Percentiles rank a stretch among this genome's conserved stretches.
Conservation (phyloP, 1,140 invertebrate species). For the Nasonia vitripennis region DNA sequence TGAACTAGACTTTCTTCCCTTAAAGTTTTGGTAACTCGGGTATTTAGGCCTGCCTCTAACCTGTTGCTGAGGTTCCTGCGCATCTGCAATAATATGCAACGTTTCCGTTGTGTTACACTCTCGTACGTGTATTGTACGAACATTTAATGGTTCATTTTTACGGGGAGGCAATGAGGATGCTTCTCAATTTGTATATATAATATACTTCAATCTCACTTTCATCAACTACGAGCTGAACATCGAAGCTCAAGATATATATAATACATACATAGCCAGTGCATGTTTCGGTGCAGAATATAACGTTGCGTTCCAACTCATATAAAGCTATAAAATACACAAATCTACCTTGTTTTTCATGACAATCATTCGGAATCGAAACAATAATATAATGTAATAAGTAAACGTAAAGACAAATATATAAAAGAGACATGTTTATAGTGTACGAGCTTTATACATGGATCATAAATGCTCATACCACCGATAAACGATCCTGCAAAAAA, state of each 20-base stretch:
- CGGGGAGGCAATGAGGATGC: slow-evolving; percentile 12
- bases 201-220: slow-evolving; percentile 24
- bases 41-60: slow-evolving; percentile 87
- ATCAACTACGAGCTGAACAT: slow-evolving; percentile 67
- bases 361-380: slow-evolving; percentile 48
- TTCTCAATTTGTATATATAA: slow-evolving; percentile 38
- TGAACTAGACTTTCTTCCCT: slow-evolving; percentile 92
- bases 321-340: slow-evolving; percentile 53
- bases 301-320: slow-evolving; percentile 67
- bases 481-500: slow-evolving; percentile 38
- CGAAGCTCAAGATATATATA: slow-evolving; percentile 60
- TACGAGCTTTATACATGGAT: slow-evolving; percentile 47
- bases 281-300: slow-evolving; percentile 69
- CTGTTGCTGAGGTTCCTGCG: slow-evolving; percentile 83
- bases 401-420: slow-evolving; percentile 31
- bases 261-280: slow-evolving; percentile 61
- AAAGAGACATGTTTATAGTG: neutral
- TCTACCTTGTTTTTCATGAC: slow-evolving; percentile 13
- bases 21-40: slow-evolving; percentile 89
- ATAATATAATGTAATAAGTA: slow-evolving; percentile 44
- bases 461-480: slow-evolving; percentile 59
- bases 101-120: slow-evolving; percentile 74
- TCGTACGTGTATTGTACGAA: slow-evolving; percentile 44
- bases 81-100: slow-evolving; percentile 78
- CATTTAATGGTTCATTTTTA: slow-evolving; percentile 43